Evolutionary conservation across 2,888 invertebrate genomes (phyloP).

Genomic region (Athalia circularis): DNA sequence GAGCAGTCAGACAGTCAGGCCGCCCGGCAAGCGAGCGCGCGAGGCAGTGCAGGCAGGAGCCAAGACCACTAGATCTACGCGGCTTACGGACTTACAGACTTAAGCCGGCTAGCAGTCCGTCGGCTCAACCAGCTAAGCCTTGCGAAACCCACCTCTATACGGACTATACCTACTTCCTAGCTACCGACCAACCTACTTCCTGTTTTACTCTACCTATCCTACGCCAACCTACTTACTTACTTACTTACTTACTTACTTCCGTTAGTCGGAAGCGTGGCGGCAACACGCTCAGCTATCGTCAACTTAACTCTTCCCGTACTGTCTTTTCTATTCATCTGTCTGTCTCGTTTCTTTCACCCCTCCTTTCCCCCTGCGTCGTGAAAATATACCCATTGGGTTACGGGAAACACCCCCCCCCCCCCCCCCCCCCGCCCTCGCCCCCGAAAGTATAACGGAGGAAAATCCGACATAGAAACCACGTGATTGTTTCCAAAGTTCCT

Average conservation of each 20-base stretch:
- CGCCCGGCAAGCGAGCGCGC: conserved; percentile 66
- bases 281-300: conserved; percentile 22
- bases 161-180: conserved; percentile 28
- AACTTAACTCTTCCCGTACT: conserved; percentile 34
- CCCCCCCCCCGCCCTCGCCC: too few relatives aligned
- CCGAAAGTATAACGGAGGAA: too few relatives aligned
- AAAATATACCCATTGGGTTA: too few relatives aligned
- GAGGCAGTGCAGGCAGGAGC: conserved; percentile 77
- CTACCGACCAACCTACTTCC: conserved; percentile 45
- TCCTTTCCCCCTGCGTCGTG: too few relatives aligned
- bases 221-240: conserved; percentile 63
- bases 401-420: too few relatives aligned
- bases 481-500: too few relatives aligned
- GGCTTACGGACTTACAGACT: conserved; percentile 73
- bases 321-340: conserved; percentile 25
- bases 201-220: not conserved
- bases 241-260: conserved; percentile 37
- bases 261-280: conserved; percentile 8
- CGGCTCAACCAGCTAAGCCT: conserved; percentile 71
- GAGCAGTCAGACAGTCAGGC: conserved; percentile 71
- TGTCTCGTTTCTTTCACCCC: conserved; percentile 8
- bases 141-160: conserved; percentile 51
- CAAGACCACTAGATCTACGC: conserved; percentile 71
- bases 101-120: conserved; percentile 72
- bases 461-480: too few relatives aligned